Base-by-base conservation (phyloP, 1,140 invertebrate species). In the Atta colombica region DNA sequence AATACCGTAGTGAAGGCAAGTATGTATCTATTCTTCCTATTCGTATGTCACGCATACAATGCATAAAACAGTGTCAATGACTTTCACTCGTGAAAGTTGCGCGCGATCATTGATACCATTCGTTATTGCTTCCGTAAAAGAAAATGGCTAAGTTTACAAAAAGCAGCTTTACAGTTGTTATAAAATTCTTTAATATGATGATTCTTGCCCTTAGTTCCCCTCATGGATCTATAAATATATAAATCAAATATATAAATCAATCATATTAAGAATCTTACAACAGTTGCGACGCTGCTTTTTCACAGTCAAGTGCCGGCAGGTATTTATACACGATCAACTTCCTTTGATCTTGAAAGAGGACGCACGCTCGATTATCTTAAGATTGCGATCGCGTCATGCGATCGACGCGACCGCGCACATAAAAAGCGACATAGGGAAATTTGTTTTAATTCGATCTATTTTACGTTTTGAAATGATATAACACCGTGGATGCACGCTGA, bases 61-160 rank as follows among this genome's bases (percentile, higher is more conserved):
- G 16, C 28, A 39, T 87, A 84, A 87, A 65, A 21, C 58, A 74
- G 85, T 89, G 88, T 87, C 77, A 82, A 72, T 87, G 77, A 89
- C 88, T 89, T 89, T 89, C 87, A 55, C 60, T 61, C 63, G 87
- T 75, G 87, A 86, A 89, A 89, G 72, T 89, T 66, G 66, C 71
- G 60, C 80, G 49, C 31, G 58, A 87, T 71, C 45, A 75, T 78
- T 45, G 61, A 87, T 86, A 82, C 51, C 21, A 31, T 65, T 87
- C 53, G 77, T 89, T 49, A 66, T 53, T 68, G 53, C 71, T 75
- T 61, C 72, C 82, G 82, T 75, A 85, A 85, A 85, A 85, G 61
- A 85, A 85, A 72, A 60, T 16, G 14, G 0, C 80, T 45, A 2
- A 2, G 10, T 45, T 10, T 45, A 45, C 10, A 45, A 45, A 45